These are phyloP conservation scores for Corythoichthys intestinalis DNA, from an alignment of 2,113 vertebrate species.

Conservation along the genomic window DNA sequence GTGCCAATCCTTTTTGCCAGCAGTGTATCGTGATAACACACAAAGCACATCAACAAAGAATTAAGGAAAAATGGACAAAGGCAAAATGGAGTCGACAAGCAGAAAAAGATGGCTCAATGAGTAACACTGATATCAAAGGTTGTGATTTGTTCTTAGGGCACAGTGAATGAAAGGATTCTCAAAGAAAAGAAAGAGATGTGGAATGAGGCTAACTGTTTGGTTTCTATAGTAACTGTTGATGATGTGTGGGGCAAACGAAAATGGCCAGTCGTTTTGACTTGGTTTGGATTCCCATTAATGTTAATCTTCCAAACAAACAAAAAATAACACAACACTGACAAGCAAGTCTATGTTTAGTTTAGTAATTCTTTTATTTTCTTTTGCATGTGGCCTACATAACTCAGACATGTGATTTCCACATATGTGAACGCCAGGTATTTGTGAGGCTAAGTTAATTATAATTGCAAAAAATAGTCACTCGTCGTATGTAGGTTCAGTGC, in stretches of 20 bases:
- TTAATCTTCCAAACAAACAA: not conserved
- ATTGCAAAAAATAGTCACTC: too few species aligned
- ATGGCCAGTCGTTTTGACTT: conserved; percentile 38
- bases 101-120: conserved; percentile 48
- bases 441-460: too few species aligned
- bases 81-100: conserved; percentile 39
- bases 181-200: conserved; percentile 32
- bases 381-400: too few species aligned
- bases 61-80: conserved; percentile 13
- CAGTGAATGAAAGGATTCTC: conserved; percentile 48
- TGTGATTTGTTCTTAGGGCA: conserved; percentile 52
- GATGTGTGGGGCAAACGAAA: conserved; percentile 52
- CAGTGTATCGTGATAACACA: too few species aligned
- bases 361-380: not conserved
- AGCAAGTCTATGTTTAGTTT: not conserved
- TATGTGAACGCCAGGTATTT: too few species aligned
- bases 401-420: too few species aligned
- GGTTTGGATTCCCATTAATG: conserved; percentile 24
- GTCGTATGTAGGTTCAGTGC: too few species aligned
- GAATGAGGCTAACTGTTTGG: conserved; percentile 60
- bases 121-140: conserved; percentile 37
- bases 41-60: too few species aligned
- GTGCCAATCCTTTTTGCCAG: too few species aligned
- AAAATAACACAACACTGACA: conserved; percentile 7
- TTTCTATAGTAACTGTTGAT: conserved; percentile 70